Conservation (phyloP, 2,113 vertebrate species). For the Mesembrinibis cayennensis region DNA sequence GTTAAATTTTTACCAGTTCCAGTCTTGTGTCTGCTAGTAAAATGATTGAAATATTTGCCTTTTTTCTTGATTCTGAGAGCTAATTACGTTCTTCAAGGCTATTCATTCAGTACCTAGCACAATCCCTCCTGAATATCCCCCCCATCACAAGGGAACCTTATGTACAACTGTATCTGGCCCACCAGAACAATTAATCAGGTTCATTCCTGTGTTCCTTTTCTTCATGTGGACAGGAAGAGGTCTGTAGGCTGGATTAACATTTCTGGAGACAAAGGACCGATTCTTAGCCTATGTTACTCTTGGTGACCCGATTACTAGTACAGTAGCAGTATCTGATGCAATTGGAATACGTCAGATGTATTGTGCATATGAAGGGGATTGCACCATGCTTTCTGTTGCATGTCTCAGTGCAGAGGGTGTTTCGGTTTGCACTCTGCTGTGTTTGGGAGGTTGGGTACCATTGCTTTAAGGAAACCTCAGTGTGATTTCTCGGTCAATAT, state of each 20-base stretch:
- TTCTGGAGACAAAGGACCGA: neutral
- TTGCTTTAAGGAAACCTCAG: neutral
- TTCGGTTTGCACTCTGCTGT: neutral
- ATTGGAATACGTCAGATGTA: neutral
- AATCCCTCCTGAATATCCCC: neutral
- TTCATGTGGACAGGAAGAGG: neutral
- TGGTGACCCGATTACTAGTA: neutral
- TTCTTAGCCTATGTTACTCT: neutral
- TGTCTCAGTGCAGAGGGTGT: neutral
- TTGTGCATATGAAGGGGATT: neutral
- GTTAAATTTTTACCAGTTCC: neutral
- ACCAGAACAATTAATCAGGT: neutral
- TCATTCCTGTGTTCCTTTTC: neutral
- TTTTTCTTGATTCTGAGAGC: neutral
- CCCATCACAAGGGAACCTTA: neutral
- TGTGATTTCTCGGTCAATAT: neutral
- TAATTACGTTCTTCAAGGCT: neutral
- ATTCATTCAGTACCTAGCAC: neutral
- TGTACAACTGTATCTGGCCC: neutral
- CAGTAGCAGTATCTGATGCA: neutral
- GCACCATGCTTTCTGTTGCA: neutral
- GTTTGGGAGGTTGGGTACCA: neutral
- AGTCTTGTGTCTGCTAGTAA: neutral
- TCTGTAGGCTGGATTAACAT: neutral
- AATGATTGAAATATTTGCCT: neutral